These are phyloP conservation scores for Cheilosia vulpina DNA, from an alignment of 2,888 invertebrate species.

Conservation along the genomic window DNA sequence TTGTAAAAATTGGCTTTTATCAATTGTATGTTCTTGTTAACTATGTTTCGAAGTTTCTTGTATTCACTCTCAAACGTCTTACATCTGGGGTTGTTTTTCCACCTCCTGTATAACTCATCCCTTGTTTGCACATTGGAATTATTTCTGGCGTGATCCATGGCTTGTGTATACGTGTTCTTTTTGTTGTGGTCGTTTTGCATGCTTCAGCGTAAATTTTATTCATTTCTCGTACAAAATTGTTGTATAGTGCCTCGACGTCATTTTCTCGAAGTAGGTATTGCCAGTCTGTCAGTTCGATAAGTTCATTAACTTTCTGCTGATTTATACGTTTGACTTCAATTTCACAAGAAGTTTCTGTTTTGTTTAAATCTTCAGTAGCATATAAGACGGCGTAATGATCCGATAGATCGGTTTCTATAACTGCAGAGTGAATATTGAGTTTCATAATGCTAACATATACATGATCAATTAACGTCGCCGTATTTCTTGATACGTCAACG, in stretches of 20 bases:
- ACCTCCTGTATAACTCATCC: conserved; percentile 29
- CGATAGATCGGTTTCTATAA: too few species aligned
- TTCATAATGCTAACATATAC: too few species aligned
- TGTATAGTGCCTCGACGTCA: conserved; percentile 21
- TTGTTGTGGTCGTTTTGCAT: background rate
- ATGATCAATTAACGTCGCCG: too few species aligned
- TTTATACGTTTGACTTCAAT: background rate
- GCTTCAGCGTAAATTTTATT: background rate
- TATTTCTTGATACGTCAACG: too few species aligned
- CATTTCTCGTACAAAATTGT: conserved; percentile 13
- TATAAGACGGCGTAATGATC: conserved; percentile 27
- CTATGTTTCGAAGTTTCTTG: too few species aligned
- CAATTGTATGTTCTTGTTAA: too few species aligned
- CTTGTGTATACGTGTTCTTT: conserved; percentile 10
- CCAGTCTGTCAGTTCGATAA: conserved; percentile 31
- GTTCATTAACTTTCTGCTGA: conserved; percentile 21
- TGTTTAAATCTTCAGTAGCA: conserved; percentile 20
- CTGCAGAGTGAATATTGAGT: too few species aligned
- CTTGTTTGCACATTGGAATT: conserved; percentile 12
- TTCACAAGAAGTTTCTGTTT: background rate
- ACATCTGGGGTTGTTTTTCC: conserved; percentile 29
- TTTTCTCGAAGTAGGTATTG: conserved; percentile 3
- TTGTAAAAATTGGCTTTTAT: too few species aligned
- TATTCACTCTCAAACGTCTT: too few species aligned
- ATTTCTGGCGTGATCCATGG: conserved; percentile 21